These are phyloP conservation scores for Anoplophora glabripennis DNA, from an alignment of 1,140 invertebrate genomes.

Conservation along the genomic window DNA sequence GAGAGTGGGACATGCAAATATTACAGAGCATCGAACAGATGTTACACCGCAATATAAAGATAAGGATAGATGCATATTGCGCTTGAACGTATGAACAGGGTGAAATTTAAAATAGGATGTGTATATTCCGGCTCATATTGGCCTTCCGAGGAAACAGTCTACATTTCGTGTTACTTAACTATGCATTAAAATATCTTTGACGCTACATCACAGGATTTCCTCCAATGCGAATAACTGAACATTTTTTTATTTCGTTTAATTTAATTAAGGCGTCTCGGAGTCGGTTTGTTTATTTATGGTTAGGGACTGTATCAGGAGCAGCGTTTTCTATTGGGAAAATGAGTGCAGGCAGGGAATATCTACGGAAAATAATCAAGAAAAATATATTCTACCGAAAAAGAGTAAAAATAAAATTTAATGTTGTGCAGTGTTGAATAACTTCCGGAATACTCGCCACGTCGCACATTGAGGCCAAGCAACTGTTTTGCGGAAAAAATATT, in stretches of 20 bases:
- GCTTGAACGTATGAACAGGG: conserved; percentile 25
- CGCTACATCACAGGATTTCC: conserved; percentile 12
- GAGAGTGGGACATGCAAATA: conserved; percentile 14
- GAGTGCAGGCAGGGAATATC: too few species aligned
- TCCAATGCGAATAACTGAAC: conserved; percentile 17
- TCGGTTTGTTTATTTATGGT: too few species aligned
- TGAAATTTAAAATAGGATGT: conserved; percentile 29
- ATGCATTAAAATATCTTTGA: conserved; percentile 38
- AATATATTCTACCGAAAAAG: too few species aligned
- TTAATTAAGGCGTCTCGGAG: not conserved
- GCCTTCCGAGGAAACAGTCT: conserved; percentile 34
- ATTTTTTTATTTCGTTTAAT: conserved; percentile 15
- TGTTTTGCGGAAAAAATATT: too few species aligned
- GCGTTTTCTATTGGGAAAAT: too few species aligned
- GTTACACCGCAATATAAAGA: conserved; percentile 20
- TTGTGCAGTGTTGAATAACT: too few species aligned
- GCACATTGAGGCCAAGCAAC: too few species aligned
- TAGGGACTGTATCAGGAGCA: too few species aligned
- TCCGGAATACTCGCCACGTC: too few species aligned
- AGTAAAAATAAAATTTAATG: too few species aligned
- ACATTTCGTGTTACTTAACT: conserved; percentile 33
- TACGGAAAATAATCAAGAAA: too few species aligned
- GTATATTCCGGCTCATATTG: conserved; percentile 32
- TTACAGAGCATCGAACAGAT: conserved; percentile 19
- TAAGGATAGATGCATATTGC: conserved; percentile 22